Evolutionary conservation across 2,797 vertebrate genomes (phyloP).

Genomic region (Odontamblyopus rebecca): DNA sequence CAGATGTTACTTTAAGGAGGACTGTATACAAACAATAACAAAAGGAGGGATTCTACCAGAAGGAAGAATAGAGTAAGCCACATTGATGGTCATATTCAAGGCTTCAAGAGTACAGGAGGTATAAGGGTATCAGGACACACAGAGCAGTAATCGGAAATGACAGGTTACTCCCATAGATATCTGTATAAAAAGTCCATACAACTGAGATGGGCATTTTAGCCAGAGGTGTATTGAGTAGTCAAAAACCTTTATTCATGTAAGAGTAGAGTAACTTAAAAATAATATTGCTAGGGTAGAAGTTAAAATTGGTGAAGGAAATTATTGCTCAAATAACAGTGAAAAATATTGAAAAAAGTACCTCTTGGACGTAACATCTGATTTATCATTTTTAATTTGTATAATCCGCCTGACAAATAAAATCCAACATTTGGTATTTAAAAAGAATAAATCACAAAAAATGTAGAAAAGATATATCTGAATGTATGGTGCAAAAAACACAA

Average conservation of each 20-base stretch:
- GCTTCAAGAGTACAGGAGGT: neutral
- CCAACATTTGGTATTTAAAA: neutral
- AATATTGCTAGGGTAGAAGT: neutral
- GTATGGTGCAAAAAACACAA: neutral
- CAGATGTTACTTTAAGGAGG: slow-evolving; percentile 51
- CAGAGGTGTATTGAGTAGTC: neutral
- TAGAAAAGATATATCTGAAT: neutral
- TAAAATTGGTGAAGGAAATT: neutral
- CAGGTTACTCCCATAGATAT: neutral
- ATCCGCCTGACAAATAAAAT: neutral
- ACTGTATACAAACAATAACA: slow-evolving; percentile 36
- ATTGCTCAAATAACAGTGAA: neutral
- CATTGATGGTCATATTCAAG: slow-evolving; percentile 13
- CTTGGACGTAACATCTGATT: neutral
- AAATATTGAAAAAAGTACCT: neutral
- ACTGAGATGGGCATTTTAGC: neutral
- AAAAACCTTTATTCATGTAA: neutral
- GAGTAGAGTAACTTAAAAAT: neutral
- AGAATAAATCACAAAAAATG: neutral
- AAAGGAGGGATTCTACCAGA: slow-evolving; percentile 27
- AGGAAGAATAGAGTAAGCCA: slow-evolving; percentile 43
- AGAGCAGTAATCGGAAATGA: neutral
- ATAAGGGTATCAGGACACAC: neutral
- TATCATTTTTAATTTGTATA: neutral
- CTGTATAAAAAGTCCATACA: neutral